Base-by-base conservation (phyloP, 2,113 vertebrate species). In the Lathamus discolor region DNA sequence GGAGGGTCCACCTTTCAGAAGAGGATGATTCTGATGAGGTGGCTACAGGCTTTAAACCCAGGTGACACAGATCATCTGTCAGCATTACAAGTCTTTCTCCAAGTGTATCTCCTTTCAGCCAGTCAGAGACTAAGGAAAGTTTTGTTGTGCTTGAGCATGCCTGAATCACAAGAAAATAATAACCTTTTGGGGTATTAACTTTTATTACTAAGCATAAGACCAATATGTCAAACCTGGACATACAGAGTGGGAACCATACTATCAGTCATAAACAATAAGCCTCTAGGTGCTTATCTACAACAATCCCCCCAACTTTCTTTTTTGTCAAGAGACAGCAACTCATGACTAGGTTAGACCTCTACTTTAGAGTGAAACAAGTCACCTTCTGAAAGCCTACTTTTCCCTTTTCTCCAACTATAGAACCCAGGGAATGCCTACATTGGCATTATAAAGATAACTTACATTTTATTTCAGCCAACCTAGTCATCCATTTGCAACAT, bases 31-130 rank as follows among this genome's bases (percentile, higher is more conserved):
- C 97, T 27, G 96, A 81, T 23, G 96, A 57, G 31, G 97, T 57
- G 49, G 64, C 28, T 27, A 80, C 10, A 22, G 97, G 83, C 94
- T 97, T 95, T 69, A 98, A 94, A 63, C 98, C 96, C 51, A 97
- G 85, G 54, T 96, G 97, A 96, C 99, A 99, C 35, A 99, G 97
- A 86, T 98, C 98, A 85, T 98, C 97, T 48, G 98, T 97, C 97
- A 99, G 93, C 78, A 94, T 93, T 62, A 99, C 98, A 90, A 99
- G 97, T 79, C 96, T 98, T 82, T 99, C 98, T 44, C 99, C 99
- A 77, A 99, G 97, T 7, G 97, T 95, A 7, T 98, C 97, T 77
- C 99, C 99, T 97, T 98, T 99, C 74, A 99, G 97, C 99, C 99
- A 99, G 68, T 97, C 97, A 49, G 84, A 91, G 70, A 98, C 98